Evolutionary conservation across 2,888 invertebrate genomes (phyloP).

Genomic region (Heliconius hortense): DNA sequence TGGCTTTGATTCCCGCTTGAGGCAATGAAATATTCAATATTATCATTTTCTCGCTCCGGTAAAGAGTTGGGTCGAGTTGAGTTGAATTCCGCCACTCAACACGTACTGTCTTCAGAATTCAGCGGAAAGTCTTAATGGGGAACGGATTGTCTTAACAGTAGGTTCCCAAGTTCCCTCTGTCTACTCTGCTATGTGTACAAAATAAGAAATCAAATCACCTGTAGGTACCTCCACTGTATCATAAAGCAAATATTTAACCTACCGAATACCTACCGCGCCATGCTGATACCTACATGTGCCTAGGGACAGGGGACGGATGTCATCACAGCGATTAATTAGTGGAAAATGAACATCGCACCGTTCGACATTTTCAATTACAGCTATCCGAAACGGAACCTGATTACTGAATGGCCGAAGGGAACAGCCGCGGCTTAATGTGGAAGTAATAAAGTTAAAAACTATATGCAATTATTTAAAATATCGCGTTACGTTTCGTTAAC

Average conservation of each 20-base stretch:
- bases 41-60: too few relatives aligned
- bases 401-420: conserved; percentile 66
- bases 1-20: too few relatives aligned
- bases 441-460: conserved; percentile 64
- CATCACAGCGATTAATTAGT: conserved; percentile 80
- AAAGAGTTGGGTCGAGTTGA: too few relatives aligned
- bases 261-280: conserved; percentile 8
- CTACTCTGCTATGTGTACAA: too few relatives aligned
- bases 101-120: too few relatives aligned
- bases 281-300: conserved; percentile 23
- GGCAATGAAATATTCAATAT: too few relatives aligned
- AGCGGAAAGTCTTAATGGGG: too few relatives aligned
- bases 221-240: not conserved
- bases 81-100: too few relatives aligned
- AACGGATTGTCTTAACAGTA: too few relatives aligned
- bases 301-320: conserved; percentile 57
- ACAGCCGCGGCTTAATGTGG: conserved; percentile 59
- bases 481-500: conserved; percentile 25
- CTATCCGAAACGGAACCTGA: conserved; percentile 64
- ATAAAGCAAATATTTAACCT: not conserved
- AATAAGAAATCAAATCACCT: conserved; percentile 8
- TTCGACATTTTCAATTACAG: conserved; percentile 79
- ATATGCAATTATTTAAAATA: conserved; percentile 48
- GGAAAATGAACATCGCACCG: conserved; percentile 78
- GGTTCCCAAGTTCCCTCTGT: too few relatives aligned